Base-by-base conservation (phyloP, 2,888 invertebrate species). In the Caenorhabditis sp. region DNA sequence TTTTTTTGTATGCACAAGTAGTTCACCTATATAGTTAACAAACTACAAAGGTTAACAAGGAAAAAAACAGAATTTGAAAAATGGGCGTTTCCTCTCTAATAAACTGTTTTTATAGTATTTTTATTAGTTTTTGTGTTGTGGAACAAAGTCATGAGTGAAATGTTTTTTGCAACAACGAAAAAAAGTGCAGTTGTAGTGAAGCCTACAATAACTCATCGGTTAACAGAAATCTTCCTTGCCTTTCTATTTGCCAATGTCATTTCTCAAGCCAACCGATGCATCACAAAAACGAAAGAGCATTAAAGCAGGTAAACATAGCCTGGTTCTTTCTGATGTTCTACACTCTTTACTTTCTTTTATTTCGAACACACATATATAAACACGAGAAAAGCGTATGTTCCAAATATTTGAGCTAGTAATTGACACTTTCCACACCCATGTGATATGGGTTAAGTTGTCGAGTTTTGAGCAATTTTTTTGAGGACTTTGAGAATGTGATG, bases 1-100 rank as follows among this genome's bases (percentile, higher is more conserved):
- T 31, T 31, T 43, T 43, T 43, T 26, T 26, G 60, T 50, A 50
- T 27, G 58, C 55, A 54, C 55, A 63, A 58, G 58, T 69, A 69
- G 43, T 43, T 43, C 12, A 43, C 43, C 43, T 43, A 43, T 43
- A 43, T 31, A 31, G 31, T 31, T 31, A 31, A 31, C 31, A 31
- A 31, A 31, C 31, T 31, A 31, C 31, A 31, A 31, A 31, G 31
- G 31, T 31, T 43, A 43, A 14, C 43, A 43, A 17, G 17, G 17
- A 14, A 43, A 43, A 43, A 43, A 43, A 10, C 43, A 17, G 14
- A 17, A 43, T 10, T 8, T 12, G 3, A 17, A 43, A 43, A 43
- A 14, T 43, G 43, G 43, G 43, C 43, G 43, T 43, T 43, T 3
- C 43, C 31, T 10, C n/a, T n/a, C 43, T 43, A 43, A 43, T 43